These are phyloP conservation scores for Crossaster papposus DNA, from an alignment of 53 echinoderm and acorn worm genomes.

Conservation along the genomic window DNA sequence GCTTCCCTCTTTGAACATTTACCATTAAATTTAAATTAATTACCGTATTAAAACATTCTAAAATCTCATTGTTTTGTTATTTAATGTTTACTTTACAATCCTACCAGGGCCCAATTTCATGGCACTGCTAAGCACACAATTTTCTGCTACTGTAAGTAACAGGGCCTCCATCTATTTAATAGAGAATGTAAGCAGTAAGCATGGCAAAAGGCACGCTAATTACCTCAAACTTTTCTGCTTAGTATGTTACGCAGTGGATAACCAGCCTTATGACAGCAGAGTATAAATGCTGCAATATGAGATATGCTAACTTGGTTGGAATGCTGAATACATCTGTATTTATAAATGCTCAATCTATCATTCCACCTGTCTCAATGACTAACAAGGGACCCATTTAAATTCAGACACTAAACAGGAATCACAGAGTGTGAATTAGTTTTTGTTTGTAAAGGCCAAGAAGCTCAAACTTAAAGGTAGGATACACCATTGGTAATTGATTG, in stretches of 20 bases:
- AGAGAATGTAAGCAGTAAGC: no score
- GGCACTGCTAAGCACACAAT: no score
- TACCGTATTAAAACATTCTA: no score
- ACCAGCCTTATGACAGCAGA: slow-evolving; percentile 18
- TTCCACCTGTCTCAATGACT: neutral
- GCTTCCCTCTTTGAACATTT: no score
- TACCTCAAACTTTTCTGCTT: no score
- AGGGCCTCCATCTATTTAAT: neutral
- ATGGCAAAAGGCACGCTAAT: no score
- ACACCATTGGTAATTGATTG: no score
- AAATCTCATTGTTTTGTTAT: no score
- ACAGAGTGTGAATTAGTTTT: neutral
- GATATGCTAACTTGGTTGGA: slow-evolving; percentile 27
- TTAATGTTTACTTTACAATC: no score
- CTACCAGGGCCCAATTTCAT: no score
- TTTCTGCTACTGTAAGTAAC: no score
- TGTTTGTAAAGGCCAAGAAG: neutral
- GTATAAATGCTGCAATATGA: slow-evolving; percentile 32
- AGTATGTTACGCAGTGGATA: slow-evolving; percentile 10
- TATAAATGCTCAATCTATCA: slow-evolving; percentile 38
- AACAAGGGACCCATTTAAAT: neutral
- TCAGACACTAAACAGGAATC: neutral
- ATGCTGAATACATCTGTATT: slow-evolving; percentile 26
- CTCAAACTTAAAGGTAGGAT: neutral
- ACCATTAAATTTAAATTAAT: no score